Evolutionary conservation across 2,113 vertebrate species (phyloP).

Genomic region (Tyrannus savana): DNA sequence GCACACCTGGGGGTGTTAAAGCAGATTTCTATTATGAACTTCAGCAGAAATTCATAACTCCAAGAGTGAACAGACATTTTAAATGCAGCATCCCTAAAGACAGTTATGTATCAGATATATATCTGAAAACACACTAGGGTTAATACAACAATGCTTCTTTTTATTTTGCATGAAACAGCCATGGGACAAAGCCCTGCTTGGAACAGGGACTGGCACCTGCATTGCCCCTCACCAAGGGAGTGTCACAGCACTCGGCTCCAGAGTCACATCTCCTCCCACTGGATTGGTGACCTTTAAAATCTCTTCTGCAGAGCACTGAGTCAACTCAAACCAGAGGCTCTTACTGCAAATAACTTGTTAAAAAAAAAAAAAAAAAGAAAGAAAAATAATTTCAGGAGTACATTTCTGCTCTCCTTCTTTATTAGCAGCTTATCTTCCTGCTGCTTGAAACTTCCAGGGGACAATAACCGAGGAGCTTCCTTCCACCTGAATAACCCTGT

Average conservation of each 20-base stretch:
- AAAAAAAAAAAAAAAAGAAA: neutral
- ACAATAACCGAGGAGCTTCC: neutral
- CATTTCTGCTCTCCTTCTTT: neutral
- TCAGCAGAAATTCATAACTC: neutral
- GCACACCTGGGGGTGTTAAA: neutral
- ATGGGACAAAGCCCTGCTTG: neutral
- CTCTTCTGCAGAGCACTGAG: neutral
- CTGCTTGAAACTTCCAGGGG: neutral
- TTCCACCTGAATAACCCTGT: neutral
- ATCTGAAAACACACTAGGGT: neutral
- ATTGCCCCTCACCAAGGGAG: neutral
- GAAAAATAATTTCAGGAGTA: neutral
- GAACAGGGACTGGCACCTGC: neutral
- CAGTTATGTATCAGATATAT: fast-evolving
- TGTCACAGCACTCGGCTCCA: neutral
- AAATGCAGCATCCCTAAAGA: neutral
- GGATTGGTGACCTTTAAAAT: neutral
- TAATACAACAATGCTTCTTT: neutral
- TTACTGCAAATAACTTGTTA: neutral
- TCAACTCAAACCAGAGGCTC: neutral
- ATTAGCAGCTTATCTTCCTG: neutral
- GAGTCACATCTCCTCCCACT: neutral
- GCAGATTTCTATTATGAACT: neutral
- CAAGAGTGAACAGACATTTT: neutral
- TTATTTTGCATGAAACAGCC: neutral